Evolutionary conservation across 2,888 invertebrate species (phyloP), one percentile per base, ranked within the genome.

Genomic region (Kuschelorhynchus macadamiae): DNA sequence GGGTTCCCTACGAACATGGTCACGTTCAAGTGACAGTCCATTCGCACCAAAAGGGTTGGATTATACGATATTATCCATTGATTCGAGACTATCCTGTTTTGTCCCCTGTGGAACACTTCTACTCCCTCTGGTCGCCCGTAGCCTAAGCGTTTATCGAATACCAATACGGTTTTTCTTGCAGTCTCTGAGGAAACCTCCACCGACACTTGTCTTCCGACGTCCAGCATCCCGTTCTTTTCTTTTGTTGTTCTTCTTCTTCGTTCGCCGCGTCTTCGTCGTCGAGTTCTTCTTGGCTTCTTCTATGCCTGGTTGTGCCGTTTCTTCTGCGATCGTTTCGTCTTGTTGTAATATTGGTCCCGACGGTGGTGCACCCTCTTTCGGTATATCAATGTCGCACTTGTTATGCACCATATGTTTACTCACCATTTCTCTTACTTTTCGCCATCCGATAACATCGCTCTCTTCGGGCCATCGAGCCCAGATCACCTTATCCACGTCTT

Each of bases 381-480:
- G 4, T 25, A 25, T 7, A 25, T 16, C 16, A 16, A 44, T 14
- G 16, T 18, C 14, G 14, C 44, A 44, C 5, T 16, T 44, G 16
- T 18, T 44, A 17, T 44, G 44, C 3, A 44, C 7, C 44, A 44
- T 44, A 44, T 5, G 16, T 17, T 44, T 44, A 2, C 4, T 5
- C 18, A 44, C 44, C 17, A 44, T 5, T 4, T 18, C 44, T 14
- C 5, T 18, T 7, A 47, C 2, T n/a, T 4, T 47, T 20, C 14
- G 7, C 7, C 21, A 47, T 2, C 47, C 47, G 11, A 21, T n/a
- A 5, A 20, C 47, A 14, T 47, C 47, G 7, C 21, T 20, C 2
- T 1, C 17, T n/a, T 21, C 25, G 4, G 52, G 52, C 18, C 33
- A 36, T 18, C 52, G 16, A 9, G 14, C 33, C 33, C 52, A 52